Conservation (phyloP, 2,113 vertebrate genomes). For the Hemiscyllium ocellatum region DNA sequence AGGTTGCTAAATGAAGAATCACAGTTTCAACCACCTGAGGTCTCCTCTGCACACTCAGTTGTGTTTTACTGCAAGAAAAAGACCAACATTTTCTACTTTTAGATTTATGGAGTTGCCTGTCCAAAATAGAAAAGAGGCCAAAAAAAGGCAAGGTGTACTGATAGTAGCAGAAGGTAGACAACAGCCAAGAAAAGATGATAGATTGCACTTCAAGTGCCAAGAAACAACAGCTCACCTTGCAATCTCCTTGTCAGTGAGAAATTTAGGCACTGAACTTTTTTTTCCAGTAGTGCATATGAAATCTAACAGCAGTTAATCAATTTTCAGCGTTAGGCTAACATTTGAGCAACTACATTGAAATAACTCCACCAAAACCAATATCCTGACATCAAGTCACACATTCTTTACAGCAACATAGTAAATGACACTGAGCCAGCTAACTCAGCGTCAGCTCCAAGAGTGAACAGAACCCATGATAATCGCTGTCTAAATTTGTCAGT, state of each 20-base stretch:
- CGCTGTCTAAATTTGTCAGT: too few species aligned
- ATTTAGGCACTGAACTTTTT: background rate
- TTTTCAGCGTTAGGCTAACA: background rate
- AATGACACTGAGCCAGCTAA: too few species aligned
- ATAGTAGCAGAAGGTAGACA: background rate
- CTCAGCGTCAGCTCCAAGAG: too few species aligned
- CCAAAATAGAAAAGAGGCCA: background rate
- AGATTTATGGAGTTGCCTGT: constrained; percentile 15
- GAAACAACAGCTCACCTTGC: constrained; percentile 33
- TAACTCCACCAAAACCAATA: too few species aligned
- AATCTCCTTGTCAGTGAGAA: constrained; percentile 19
- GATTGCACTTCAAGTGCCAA: constrained; percentile 17
- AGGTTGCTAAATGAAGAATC: constrained; percentile 32
- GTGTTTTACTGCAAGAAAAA: constrained; percentile 7
- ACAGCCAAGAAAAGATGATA: constrained; percentile 20
- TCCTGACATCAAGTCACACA: too few species aligned
- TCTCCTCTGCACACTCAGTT: constrained; percentile 3
- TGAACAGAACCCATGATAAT: too few species aligned
- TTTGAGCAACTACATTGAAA: too few species aligned
- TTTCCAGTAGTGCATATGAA: background rate
- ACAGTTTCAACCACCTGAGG: background rate
- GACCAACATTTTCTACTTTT: background rate
- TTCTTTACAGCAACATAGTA: too few species aligned
- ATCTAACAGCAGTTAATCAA: background rate
- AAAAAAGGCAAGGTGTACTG: constrained; percentile 20